Conservation (phyloP, 2,797 vertebrate species). For the Sebastes oblongus region DNA sequence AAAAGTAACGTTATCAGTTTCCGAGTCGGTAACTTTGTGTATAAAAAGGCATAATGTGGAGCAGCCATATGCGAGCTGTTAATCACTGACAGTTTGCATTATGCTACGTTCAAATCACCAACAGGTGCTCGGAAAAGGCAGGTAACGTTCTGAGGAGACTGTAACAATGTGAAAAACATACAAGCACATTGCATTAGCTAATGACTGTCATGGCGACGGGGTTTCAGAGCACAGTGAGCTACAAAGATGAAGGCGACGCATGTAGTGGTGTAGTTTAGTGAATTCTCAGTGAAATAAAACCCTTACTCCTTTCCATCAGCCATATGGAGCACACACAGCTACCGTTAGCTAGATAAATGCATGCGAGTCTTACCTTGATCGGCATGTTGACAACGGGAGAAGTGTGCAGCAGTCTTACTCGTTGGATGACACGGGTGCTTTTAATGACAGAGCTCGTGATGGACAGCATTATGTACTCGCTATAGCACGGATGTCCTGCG, state of each 20-base stretch:
- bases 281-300: not conserved
- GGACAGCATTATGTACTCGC: constrained; percentile 52
- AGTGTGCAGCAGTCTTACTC: constrained; percentile 49
- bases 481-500: not conserved
- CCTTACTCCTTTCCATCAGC: accelerated
- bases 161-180: not conserved
- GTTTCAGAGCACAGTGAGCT: not conserved
- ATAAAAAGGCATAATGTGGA: no score
- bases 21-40: accelerated
- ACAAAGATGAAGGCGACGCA: accelerated
- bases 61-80: not conserved
- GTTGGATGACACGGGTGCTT: constrained; percentile 4
- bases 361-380: constrained; percentile 70
- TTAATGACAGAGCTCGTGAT: constrained; percentile 20
- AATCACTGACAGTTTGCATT: not conserved
- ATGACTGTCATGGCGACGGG: constrained; percentile 30
- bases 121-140: not conserved
- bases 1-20: no score
- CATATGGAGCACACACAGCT: not conserved
- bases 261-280: not conserved
- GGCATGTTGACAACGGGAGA: constrained; percentile 72
- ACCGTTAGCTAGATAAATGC: not conserved
- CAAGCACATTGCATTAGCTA: accelerated
- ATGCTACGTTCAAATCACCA: not conserved
- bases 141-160: not conserved